These are phyloP conservation scores for Cisticola juncidis DNA, from an alignment of 2,113 vertebrate genomes.

Conservation along the genomic window DNA sequence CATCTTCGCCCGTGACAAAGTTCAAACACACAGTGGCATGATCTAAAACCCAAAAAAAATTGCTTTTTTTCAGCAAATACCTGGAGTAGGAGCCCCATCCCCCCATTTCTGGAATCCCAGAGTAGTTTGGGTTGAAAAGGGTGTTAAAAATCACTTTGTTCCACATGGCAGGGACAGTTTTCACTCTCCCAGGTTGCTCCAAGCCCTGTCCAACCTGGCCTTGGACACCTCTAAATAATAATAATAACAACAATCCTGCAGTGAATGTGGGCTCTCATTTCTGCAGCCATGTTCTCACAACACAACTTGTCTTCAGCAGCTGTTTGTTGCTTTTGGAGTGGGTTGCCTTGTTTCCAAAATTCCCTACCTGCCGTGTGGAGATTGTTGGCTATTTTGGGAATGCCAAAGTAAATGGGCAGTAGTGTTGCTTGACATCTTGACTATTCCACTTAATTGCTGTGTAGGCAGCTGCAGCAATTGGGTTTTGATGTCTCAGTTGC, in stretches of 20 bases:
- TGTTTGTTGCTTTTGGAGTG: conserved; percentile 22
- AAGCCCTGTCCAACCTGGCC: neutral
- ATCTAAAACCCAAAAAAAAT: neutral
- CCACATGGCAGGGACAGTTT: neutral
- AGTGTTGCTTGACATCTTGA: conserved; percentile 33
- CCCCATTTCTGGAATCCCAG: neutral
- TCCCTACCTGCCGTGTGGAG: neutral
- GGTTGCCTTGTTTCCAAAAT: neutral
- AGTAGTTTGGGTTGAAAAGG: neutral
- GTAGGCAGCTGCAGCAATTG: conserved; percentile 32
- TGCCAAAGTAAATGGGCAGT: conserved; percentile 25
- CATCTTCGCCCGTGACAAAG: neutral
- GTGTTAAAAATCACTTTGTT: neutral
- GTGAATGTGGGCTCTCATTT: neutral
- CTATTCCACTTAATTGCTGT: conserved; percentile 21
- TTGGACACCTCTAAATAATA: neutral
- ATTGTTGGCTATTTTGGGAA: neutral
- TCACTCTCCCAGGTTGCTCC: neutral
- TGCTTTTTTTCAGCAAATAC: neutral
- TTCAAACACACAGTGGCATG: neutral
- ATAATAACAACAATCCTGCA: neutral
- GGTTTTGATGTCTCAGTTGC: conserved; percentile 7
- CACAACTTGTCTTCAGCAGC: neutral
- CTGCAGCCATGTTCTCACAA: neutral
- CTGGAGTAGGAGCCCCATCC: neutral